Percentiles rank a stretch among this genome's conserved stretches.
phyloP scores from a whole-genome alignment of 2,797 vertebrate genomes.

The Paguma larvata region DNA sequence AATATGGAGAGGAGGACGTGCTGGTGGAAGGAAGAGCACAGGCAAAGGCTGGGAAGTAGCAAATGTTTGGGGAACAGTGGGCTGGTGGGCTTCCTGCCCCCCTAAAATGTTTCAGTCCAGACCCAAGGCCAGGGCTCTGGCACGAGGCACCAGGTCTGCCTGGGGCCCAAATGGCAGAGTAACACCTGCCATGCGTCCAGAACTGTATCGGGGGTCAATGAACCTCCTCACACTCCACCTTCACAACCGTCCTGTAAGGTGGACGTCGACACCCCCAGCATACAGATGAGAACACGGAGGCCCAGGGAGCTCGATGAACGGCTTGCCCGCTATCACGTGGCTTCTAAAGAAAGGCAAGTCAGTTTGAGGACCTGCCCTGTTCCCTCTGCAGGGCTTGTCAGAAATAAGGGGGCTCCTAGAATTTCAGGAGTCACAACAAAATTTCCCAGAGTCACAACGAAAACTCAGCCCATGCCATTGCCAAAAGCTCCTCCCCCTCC shows the following conservation, averaged over 20 bases:
- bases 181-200: fast-evolving
- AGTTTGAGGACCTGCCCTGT: not conserved
- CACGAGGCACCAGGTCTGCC: not conserved
- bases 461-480: not conserved
- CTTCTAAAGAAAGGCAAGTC: not conserved
- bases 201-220: fast-evolving
- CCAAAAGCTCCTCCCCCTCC: not conserved
- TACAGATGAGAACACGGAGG: not conserved
- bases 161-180: not conserved
- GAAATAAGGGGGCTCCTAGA: not conserved
- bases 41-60: not conserved
- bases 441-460: not conserved
- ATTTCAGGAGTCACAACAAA: no score
- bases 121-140: not conserved
- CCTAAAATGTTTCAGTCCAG: fast-evolving
- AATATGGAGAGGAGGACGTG: not conserved
- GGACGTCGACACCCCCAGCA: not conserved
- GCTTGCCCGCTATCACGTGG: not conserved
- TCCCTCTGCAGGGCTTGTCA: not conserved
- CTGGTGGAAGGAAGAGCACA: not conserved
- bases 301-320: fast-evolving
- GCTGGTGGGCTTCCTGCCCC: not conserved
- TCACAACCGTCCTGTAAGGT: not conserved
- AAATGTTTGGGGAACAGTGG: not conserved
- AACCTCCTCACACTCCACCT: not conserved